phyloP scores from a whole-genome alignment of 2,797 vertebrate genomes.

The Chelon labrosus region DNA sequence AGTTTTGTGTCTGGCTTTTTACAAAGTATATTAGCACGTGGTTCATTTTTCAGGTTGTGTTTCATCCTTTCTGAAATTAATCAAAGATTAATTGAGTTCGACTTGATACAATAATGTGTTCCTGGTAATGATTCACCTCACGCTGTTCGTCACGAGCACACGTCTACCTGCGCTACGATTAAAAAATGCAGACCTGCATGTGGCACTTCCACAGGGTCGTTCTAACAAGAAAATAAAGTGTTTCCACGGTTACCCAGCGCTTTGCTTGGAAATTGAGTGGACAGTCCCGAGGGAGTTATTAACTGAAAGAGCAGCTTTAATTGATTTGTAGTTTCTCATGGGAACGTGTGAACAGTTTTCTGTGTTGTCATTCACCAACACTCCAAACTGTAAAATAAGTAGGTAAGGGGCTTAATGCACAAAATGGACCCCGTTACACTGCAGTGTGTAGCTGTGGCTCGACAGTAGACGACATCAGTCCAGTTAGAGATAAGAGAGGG shows the following conservation, averaged over 20 bases:
- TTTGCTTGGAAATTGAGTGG: background rate
- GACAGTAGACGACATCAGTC: background rate
- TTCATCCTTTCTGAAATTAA: no score
- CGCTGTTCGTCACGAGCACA: background rate
- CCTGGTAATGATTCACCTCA: background rate
- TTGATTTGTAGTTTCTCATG: slow-evolving; percentile 7
- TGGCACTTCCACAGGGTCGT: background rate
- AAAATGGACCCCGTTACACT: background rate
- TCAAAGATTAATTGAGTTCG: background rate
- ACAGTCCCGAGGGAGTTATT: slow-evolving; percentile 2
- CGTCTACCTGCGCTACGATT: background rate
- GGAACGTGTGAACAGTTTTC: slow-evolving; percentile 6
- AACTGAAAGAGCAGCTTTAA: background rate
- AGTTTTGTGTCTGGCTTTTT: no score
- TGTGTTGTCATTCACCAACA: no score
- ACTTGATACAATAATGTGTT: background rate
- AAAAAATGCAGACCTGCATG: slow-evolving; percentile 4
- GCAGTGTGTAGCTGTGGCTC: background rate
- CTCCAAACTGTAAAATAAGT: no score
- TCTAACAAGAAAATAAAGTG: background rate
- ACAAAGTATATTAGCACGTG: background rate
- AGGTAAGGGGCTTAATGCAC: background rate
- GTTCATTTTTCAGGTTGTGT: background rate
- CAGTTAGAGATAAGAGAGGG: background rate
- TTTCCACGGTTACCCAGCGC: background rate